Percentiles rank a stretch among this genome's conserved stretches.
phyloP scores from a whole-genome alignment of 1,140 invertebrate genomes.

The Zophobas atratus region DNA sequence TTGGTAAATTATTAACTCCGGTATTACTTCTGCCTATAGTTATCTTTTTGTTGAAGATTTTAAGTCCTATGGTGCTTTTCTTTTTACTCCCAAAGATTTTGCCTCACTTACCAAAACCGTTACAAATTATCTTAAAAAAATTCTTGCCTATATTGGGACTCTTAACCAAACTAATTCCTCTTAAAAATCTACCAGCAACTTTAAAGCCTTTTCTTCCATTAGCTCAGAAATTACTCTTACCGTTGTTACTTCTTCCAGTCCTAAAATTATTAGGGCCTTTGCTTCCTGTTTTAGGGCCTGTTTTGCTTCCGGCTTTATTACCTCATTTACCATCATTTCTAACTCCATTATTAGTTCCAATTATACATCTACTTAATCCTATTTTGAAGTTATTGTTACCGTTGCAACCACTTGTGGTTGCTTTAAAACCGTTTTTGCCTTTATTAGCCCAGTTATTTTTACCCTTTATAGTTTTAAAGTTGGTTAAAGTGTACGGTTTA shows the following conservation, averaged over 20 bases:
- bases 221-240: not conserved
- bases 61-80: not conserved
- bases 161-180: not conserved
- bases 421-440: not conserved
- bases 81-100: not conserved
- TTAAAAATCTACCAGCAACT: not conserved
- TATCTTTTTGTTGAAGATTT: not conserved
- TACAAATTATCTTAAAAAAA: not conserved
- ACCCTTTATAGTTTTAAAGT: too few species aligned
- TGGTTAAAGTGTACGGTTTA: too few species aligned
- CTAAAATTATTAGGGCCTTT: not conserved
- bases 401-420: not conserved
- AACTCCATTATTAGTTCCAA: not conserved
- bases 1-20: constrained; percentile 2
- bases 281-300: not conserved
- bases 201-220: not conserved
- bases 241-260: not conserved
- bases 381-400: not conserved
- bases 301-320: not conserved
- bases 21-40: not conserved
- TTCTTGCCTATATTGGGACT: not conserved
- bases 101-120: not conserved
- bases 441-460: not conserved
- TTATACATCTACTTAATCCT: not conserved
- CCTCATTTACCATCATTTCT: constrained; percentile 3